Base-by-base conservation (phyloP, 2,888 invertebrate species). In the Lumbricus terrestris region DNA sequence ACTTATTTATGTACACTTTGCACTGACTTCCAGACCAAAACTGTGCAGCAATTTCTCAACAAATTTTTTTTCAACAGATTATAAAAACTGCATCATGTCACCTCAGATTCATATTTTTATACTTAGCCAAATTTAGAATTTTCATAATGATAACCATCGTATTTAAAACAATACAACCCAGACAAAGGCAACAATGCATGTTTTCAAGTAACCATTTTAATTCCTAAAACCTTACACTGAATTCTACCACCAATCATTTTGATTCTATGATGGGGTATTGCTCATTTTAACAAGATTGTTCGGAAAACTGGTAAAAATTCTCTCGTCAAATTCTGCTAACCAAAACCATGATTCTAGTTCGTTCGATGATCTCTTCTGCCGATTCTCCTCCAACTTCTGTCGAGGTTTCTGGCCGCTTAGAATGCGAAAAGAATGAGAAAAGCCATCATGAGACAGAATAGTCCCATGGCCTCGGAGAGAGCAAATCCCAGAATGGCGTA, bases 391-490 rank as follows among this genome's bases (percentile, higher is more conserved):
- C 8, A 2, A 69, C 69, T 69, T 69, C 13, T 69, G n/a, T 47
- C 69, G n/a, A 69, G 69, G n/a, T 11, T n/a, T n/a, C n/a, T 69
- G 69, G n/a, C 29, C 69, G 29, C 69, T 91, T 98, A 98, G 97
- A 99, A 98, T 96, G 98, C 98, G 96, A 98, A 99, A 95, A 99
- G 96, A 95, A 99, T 96, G 96, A 99, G 96, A 97, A 99, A 98
- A 96, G 98, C 98, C 98, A 99, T 98, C 98, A 98, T 98, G 96
- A 99, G 97, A 97, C 98, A 98, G 97, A 99, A 99, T 93, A 99
- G 97, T 96, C 98, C 99, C 98, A 99, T 98, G 95, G 99, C 99
- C 96, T 99, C 99, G 94, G 98, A 98, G 96, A 99, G 96, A 96
- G 99, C 99, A 95, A 99, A 99, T 94, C 98, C 98, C 96, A 99